A percentile compares a stretch with the other conserved stretches of the same genome.
Conservation (phyloP, 2,113 vertebrate genomes). For the Emydocephalus ijimae region DNA sequence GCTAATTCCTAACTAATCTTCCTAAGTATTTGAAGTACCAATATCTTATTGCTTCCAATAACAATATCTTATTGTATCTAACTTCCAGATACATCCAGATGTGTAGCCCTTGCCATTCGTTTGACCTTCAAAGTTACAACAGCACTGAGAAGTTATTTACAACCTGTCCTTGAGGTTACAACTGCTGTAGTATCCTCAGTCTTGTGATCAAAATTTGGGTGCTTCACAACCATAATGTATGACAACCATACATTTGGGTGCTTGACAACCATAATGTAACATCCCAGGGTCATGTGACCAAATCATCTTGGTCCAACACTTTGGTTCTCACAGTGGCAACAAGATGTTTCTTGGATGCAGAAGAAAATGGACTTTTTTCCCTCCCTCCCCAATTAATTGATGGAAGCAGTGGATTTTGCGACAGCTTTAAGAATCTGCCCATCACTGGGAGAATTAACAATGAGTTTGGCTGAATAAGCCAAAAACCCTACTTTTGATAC, state of each 20-base stretch:
- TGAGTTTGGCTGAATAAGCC: not conserved
- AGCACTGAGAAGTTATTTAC: not conserved
- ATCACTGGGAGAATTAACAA: no score
- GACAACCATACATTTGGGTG: no score
- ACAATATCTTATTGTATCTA: not conserved
- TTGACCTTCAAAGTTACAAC: not conserved
- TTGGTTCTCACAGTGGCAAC: not conserved
- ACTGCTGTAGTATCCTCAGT: not conserved
- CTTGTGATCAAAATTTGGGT: not conserved
- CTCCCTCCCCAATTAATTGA: no score
- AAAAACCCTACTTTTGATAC: not conserved
- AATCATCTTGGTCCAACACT: not conserved
- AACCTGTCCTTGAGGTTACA: not conserved
- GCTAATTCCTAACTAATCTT: slow-evolving; percentile 5
- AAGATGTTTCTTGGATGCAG: not conserved
- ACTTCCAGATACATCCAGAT: not conserved
- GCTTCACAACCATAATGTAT: not conserved
- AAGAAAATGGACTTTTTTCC: not conserved
- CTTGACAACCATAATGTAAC: not conserved
- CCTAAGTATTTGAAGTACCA: not conserved
- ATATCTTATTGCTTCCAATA: not conserved
- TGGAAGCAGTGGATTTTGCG: no score
- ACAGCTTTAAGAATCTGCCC: no score
- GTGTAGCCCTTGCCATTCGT: not conserved
- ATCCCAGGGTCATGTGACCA: not conserved